Evolutionary conservation across 2,797 vertebrate genomes (phyloP), one percentile per base, ranked within the genome.

Genomic region (Coendou prehensilis): DNA sequence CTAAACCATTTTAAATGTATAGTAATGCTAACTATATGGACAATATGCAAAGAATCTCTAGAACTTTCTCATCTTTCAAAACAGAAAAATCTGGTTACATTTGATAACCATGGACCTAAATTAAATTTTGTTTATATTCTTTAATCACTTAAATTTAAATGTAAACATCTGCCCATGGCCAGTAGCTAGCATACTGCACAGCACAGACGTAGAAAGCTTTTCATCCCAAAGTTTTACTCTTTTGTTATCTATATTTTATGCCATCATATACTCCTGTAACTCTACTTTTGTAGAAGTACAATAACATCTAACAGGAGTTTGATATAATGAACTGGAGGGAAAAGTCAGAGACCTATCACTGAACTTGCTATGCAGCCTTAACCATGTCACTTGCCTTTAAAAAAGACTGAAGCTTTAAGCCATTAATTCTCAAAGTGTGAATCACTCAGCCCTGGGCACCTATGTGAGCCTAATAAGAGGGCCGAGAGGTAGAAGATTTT

Each of bases 121-220:
- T 81, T 89, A 86, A 85, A 64, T 57, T 86, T 61, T 64, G 64
- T 73, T 80, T 81, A 73, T 6, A 75, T 18, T 89, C 61, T 73
- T 79, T 67, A 75, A 80, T 75, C 30, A 61, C 4, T 81, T 75
- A 67, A 93, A 67, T 81, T 87, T 81, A 83, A 90, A 67, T 86
- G 81, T 63, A 82, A 87, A 75, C 37, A 87, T 17, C 7, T 50
- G 73, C 17, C 54, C 17, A 57, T 64, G 37, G 41, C 78, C 86
- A 67, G 73, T 37, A 41, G 13, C 56, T 86, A 81, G 22, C 13
- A 54, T 15, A 56, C 26, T 59, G 23, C 17, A 54, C 9, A 37
- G 37, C 6, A 69, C 37, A 84, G 71, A 33, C 41, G 4, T 45
- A 80, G 28, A 79, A 92, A 80, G 8, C n/a, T 86, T 23, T 75